Evolutionary conservation across 2,113 vertebrate species (phyloP), one percentile per base, ranked within the genome.

Genomic region (Leiothrix lutea): DNA sequence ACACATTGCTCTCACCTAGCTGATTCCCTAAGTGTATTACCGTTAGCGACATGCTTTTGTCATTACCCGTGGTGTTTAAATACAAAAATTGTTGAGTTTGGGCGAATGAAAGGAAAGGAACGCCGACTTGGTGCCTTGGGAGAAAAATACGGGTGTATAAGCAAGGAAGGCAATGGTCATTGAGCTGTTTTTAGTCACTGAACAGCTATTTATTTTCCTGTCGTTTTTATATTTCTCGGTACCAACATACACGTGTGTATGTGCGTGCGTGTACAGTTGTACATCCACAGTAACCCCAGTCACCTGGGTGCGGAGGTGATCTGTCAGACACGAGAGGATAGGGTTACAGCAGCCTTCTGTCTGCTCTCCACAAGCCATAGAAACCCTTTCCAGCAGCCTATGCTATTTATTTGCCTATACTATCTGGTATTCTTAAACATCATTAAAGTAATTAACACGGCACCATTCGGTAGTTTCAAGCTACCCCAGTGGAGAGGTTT

Each of bases 381-480:
- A 83, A 88, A 53, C 36, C 69, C 36, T 88, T 56, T 66, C 53
- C 67, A 67, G 51, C 75, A 90, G 70, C 75, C 57, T 50, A 7
- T 14, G 88, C 88, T 88, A 86, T 88, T 92, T 94, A 93, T 93
- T 95, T 96, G 60, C 75, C 86, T 72, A 25, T 77, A 47, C 54
- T 95, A 86, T 86, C 82, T 71, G 93, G 40, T 88, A 67, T 94
- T 88, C 82, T 96, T 94, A 95, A 94, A 94, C 88, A 94, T 71
- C 79, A 84, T 97, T 95, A 86, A 93, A 94, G 79, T 86, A 92
- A 96, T 95, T 96, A 94, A 96, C 92, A 19, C 16, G 65, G 69
- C 74, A 93, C 48, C 75, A 57, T 90, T 95, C 65, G 48, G 88
- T 89, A 81, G 92, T 96, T 95, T 94, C 95, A 93, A 93, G 93